phyloP scores from a whole-genome alignment of 64 coral and sea anemone genomes.

The Montipora sp. region DNA sequence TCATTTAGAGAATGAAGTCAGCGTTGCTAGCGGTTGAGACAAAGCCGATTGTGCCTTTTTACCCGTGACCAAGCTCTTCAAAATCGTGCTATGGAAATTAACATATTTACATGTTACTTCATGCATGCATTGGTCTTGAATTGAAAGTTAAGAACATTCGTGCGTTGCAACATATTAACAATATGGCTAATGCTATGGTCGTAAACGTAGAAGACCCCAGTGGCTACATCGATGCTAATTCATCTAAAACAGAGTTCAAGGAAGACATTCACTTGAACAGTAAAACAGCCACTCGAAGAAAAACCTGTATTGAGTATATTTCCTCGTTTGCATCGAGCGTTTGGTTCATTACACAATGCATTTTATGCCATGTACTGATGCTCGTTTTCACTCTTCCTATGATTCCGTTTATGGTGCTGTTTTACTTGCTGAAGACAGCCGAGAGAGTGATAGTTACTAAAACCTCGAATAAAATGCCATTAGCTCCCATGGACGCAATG shows the following conservation, averaged over 20 bases:
- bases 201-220: no score
- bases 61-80: no score
- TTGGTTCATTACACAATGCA: constrained; percentile 56
- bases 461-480: constrained; percentile 4
- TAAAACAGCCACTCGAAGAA: background rate
- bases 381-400: background rate
- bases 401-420: constrained; percentile 45
- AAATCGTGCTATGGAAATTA: no score
- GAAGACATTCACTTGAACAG: background rate
- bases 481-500: constrained; percentile 72
- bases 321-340: background rate
- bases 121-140: no score
- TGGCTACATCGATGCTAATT: background rate
- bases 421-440: constrained; percentile 68
- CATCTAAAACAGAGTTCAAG: background rate
- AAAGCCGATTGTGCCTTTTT: no score
- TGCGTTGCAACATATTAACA: no score
- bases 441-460: constrained; percentile 41
- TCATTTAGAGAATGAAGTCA: no score
- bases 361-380: constrained; percentile 14
- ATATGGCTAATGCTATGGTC: background rate
- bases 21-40: no score
- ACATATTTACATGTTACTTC: no score
- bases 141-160: no score
- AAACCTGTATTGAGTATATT: background rate